These are phyloP conservation scores for Leptarthrus brevirostris DNA, from an alignment of 2,888 invertebrate species.

Conservation along the genomic window DNA sequence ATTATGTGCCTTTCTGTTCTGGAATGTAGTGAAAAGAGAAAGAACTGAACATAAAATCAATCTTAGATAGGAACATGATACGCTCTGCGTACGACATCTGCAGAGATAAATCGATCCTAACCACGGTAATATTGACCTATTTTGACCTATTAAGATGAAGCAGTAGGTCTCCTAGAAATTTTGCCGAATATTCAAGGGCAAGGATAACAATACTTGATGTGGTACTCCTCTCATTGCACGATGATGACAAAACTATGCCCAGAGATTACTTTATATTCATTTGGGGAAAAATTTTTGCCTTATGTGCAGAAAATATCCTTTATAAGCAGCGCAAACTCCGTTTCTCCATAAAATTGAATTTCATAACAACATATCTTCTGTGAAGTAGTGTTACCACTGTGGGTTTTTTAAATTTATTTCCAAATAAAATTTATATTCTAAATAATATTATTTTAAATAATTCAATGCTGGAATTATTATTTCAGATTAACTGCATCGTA, in stretches of 20 bases:
- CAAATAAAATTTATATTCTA: too few relatives aligned
- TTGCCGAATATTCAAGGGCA: conserved; percentile 25
- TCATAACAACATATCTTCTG: not conserved
- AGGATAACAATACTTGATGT: conserved; percentile 11
- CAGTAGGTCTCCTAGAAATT: not conserved
- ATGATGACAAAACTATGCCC: conserved; percentile 35
- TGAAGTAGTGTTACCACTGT: not conserved
- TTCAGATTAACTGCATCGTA: too few relatives aligned
- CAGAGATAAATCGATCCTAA: conserved; percentile 3
- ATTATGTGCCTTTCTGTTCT: not conserved
- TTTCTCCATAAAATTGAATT: not conserved
- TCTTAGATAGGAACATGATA: not conserved
- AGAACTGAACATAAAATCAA: conserved; percentile 16
- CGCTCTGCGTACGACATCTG: not conserved
- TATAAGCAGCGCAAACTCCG: not conserved
- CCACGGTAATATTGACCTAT: conserved; percentile 29
- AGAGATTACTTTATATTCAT: conserved; percentile 14
- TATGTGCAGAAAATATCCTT: conserved; percentile 11
- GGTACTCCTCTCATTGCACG: not conserved
- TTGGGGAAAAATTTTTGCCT: not conserved
- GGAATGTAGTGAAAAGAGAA: not conserved
- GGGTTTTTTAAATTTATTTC: too few relatives aligned
- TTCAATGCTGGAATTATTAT: too few relatives aligned
- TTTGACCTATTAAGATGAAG: conserved; percentile 28
- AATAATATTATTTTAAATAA: too few relatives aligned